Base-by-base conservation (phyloP, 2,797 vertebrate species). In the Anableps anableps region DNA sequence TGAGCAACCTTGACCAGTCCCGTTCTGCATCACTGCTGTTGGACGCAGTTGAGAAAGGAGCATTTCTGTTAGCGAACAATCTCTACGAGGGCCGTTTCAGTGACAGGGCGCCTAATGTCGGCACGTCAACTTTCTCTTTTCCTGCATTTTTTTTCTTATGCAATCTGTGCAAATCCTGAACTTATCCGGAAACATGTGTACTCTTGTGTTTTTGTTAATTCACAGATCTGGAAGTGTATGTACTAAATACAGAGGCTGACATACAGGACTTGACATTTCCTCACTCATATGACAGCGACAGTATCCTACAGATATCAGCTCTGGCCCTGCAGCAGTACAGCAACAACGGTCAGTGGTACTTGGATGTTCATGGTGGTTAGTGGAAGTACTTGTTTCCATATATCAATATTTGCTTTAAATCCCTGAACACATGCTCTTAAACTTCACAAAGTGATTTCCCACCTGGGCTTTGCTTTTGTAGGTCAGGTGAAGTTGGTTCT, bases 401-500 rank as follows among this genome's bases (percentile, higher is more conserved):
- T 36, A 38, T 48, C 6, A 60, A 62, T 43, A 3, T 4, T 51
- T 55, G 26, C 11, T 13, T 31, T 72, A 23, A 50, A 62, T 81
- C 19, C 16, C 71, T 31, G 13, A 47, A 50, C 47, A 26, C 29
- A 51, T 34, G 23, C 47, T 41, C 17, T 45, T 34, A 47, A 76
- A 13, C 48, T 36, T 64, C 62, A 34, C 7, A 0, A 38, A 41
- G 9, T n/a, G 1, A 1, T 1, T 4, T 3, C 78, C 29, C 16
- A 5, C 1, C 55, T 16, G 81, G 4, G 75, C 16, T 5, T 79
- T 62, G 43, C 45, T 10, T 58, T 53, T 86, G 71, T 88, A 97
- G 97, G 97, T 64, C 97, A 98, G 85, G 97, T 98, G 81, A 98
- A 98, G 90, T 94, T 98, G 72, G 97, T 98, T 55, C 97, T 98